These are phyloP conservation scores for Chrysochloris asiatica DNA, from an alignment of 2,113 vertebrate genomes.

Conservation along the genomic window DNA sequence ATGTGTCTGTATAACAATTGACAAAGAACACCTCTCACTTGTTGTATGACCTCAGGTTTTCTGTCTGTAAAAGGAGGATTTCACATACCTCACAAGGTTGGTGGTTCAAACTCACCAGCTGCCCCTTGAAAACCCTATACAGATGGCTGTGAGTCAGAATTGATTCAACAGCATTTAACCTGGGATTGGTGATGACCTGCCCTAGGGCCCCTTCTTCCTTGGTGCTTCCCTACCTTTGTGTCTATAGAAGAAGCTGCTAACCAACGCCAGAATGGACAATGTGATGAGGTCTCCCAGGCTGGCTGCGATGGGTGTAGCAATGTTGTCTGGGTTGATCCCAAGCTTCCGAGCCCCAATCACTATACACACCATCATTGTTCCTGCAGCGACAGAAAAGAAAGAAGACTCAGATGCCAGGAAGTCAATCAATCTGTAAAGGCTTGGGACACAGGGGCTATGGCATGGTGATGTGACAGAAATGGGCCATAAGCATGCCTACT, in stretches of 20 bases:
- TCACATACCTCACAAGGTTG: no score
- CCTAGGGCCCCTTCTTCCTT: background rate
- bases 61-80: background rate
- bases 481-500: background rate
- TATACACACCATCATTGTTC: constrained; percentile 94
- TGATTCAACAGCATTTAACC: no score
- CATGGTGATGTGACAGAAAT: background rate
- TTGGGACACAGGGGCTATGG: background rate
- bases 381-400: constrained; percentile 77
- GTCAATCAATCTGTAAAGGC: background rate
- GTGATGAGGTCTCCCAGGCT: constrained; percentile 97
- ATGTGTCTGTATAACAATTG: background rate
- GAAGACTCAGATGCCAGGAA: background rate
- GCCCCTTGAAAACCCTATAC: no score
- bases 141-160: background rate
- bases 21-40: background rate
- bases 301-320: constrained; percentile 97
- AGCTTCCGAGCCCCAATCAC: constrained; percentile 93
- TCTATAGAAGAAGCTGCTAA: constrained; percentile 91
- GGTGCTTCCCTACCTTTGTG: constrained; percentile 87
- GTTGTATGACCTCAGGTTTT: background rate
- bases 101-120: no score
- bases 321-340: constrained; percentile 97
- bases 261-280: constrained; percentile 92
- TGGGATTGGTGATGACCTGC: no score